These are phyloP conservation scores for Eilema sororculum DNA, from an alignment of 2,888 invertebrate species.

Conservation along the genomic window DNA sequence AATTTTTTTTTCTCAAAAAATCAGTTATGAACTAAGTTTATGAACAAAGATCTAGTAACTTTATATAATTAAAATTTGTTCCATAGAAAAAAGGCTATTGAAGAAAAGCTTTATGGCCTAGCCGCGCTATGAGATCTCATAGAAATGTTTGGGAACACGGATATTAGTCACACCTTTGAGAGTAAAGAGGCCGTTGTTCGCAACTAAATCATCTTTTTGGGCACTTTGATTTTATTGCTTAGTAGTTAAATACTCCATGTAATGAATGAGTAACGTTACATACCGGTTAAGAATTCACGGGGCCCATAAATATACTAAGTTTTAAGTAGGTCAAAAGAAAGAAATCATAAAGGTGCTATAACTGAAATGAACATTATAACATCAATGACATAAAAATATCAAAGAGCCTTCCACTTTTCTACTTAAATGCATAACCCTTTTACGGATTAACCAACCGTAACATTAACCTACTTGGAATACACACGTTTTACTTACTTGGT, in stretches of 20 bases:
- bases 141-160: slow-evolving; percentile 20
- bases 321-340: slow-evolving; percentile 1
- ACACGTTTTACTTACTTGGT: not conserved
- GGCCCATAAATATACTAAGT: not conserved
- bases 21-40: too few species aligned
- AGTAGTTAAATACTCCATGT: slow-evolving; percentile 56
- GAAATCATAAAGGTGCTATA: not conserved
- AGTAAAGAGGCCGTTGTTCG: slow-evolving; percentile 62
- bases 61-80: not conserved
- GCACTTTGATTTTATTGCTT: slow-evolving; percentile 59
- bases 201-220: slow-evolving; percentile 44
- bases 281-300: slow-evolving; percentile 38
- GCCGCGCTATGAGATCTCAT: not conserved
- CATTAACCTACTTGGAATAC: not conserved
- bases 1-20: too few species aligned
- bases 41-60: not conserved
- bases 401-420: not conserved
- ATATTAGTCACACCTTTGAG: slow-evolving; percentile 65
- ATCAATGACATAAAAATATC: not conserved
- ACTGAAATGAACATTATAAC: not conserved
- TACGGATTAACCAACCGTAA: not conserved
- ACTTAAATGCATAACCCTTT: not conserved
- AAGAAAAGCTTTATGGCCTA: not conserved
- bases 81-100: not conserved
- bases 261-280: slow-evolving; percentile 49